phyloP scores from a whole-genome alignment of 2,888 invertebrate species.

The Drosophila paramelanica region DNA sequence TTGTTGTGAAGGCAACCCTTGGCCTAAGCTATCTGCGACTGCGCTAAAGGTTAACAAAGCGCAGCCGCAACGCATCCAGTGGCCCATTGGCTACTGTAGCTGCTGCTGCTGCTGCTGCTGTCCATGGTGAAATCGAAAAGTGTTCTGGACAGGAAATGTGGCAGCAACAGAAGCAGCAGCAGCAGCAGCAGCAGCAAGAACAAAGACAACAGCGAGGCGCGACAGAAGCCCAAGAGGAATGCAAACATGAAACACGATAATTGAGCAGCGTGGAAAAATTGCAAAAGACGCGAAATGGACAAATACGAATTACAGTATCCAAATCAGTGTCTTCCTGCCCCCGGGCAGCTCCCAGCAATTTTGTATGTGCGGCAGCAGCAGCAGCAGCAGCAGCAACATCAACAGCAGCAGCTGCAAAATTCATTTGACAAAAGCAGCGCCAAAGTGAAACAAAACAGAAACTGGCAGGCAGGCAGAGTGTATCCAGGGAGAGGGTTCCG shows the following conservation, averaged over 20 bases:
- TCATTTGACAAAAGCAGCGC: slow-evolving; percentile 76
- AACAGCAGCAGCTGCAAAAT: slow-evolving; percentile 81
- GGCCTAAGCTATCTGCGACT: slow-evolving; percentile 43
- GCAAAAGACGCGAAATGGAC: slow-evolving; percentile 80
- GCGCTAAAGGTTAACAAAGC: slow-evolving; percentile 51
- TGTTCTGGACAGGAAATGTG: slow-evolving; percentile 79
- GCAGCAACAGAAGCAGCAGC: slow-evolving; percentile 17
- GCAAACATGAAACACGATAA: slow-evolving; percentile 79
- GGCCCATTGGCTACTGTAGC: slow-evolving; percentile 59
- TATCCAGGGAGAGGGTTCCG: slow-evolving; percentile 13
- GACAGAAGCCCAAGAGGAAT: slow-evolving; percentile 67
- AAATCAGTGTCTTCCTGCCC: slow-evolving; percentile 77
- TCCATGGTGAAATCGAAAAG: slow-evolving; percentile 67
- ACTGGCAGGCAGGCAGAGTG: slow-evolving; percentile 9
- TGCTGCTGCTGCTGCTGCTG: slow-evolving; percentile 25
- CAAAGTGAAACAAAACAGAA: slow-evolving; percentile 54
- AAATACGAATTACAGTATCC: slow-evolving; percentile 82
- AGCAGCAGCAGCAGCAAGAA: slow-evolving; percentile 11
- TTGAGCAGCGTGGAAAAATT: slow-evolving; percentile 81
- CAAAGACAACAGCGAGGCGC: slow-evolving; percentile 40
- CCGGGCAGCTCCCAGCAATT: slow-evolving; percentile 59
- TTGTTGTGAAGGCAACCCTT: slow-evolving; percentile 16
- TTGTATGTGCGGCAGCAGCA: slow-evolving; percentile 39
- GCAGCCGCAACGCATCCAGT: slow-evolving; percentile 44
- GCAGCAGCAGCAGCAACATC: slow-evolving; percentile 80